Conservation (phyloP, 1,140 invertebrate species). For the Cydia splendana region DNA sequence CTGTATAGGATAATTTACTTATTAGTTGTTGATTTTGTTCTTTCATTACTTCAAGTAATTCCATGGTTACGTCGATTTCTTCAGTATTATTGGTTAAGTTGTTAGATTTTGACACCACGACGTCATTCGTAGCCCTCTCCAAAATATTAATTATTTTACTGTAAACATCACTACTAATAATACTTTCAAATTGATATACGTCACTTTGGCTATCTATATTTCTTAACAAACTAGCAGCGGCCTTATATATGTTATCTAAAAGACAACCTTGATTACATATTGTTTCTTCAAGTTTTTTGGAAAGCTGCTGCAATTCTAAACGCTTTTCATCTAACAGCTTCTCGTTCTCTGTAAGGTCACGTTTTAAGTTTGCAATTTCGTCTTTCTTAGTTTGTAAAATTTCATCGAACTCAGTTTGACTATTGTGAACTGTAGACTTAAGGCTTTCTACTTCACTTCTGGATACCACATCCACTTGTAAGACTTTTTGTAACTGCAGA, state of each 20-base stretch:
- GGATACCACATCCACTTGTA: neutral
- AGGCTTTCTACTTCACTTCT: neutral
- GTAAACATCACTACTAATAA: neutral
- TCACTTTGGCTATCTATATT: slow-evolving; percentile 49
- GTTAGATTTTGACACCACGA: slow-evolving; percentile 25
- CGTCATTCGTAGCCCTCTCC: slow-evolving; percentile 50
- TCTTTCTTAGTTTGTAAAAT: neutral
- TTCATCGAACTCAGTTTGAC: neutral
- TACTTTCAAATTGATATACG: slow-evolving; percentile 37
- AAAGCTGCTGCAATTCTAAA: slow-evolving; percentile 23
- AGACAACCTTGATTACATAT: slow-evolving; percentile 39
- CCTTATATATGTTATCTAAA: slow-evolving; percentile 45
- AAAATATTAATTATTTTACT: slow-evolving; percentile 36
- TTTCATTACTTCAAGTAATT: slow-evolving; percentile 48
- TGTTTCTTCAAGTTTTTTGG: slow-evolving; percentile 39
- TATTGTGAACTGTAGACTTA: neutral
- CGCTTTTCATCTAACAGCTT: slow-evolving; percentile 20
- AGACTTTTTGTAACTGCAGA: neutral
- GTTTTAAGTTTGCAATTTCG: slow-evolving; percentile 24
- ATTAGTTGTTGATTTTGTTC: slow-evolving; percentile 52
- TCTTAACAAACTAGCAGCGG: slow-evolving; percentile 38
- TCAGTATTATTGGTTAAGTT: slow-evolving; percentile 39
- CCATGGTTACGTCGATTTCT: slow-evolving; percentile 41
- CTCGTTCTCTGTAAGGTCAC: slow-evolving; percentile 24
- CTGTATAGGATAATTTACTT: slow-evolving; percentile 45